These are phyloP conservation scores for Actias luna DNA, from an alignment of 2,888 invertebrate species.

Conservation along the genomic window DNA sequence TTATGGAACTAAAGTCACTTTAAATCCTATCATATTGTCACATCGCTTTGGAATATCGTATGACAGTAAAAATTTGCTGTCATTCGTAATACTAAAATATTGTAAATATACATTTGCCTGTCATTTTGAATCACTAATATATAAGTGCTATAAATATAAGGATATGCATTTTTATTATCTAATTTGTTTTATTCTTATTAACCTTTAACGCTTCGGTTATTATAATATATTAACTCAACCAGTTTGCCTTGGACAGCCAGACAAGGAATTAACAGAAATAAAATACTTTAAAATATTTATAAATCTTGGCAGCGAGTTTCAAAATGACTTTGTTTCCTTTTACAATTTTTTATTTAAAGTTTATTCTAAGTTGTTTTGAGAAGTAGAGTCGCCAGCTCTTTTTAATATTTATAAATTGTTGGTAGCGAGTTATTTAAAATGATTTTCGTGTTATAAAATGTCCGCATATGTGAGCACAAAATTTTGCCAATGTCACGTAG, in stretches of 20 bases:
- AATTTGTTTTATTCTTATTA: constrained; percentile 37
- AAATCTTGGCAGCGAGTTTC: neutral
- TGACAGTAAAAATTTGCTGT: neutral
- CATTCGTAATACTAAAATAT: constrained; percentile 12
- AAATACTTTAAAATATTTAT: neutral
- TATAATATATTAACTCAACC: neutral
- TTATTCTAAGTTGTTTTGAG: no score
- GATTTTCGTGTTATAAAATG: no score
- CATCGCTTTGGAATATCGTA: neutral
- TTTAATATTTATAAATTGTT: no score
- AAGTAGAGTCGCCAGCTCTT: no score
- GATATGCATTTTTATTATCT: constrained; percentile 45
- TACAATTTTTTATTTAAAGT: no score
- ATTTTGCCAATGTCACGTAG: no score
- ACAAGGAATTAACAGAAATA: neutral
- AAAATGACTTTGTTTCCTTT: neutral
- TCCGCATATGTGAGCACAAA: no score
- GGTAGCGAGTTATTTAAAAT: no score
- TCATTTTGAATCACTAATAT: constrained; percentile 41
- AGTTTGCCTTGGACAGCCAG: neutral
- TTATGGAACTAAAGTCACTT: no score
- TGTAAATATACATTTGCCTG: constrained; percentile 40
- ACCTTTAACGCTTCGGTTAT: neutral
- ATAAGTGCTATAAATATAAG: constrained; percentile 49
- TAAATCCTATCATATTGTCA: no score